Conservation (phyloP, 2,888 invertebrate species). For the Willowsia nigromaculata region DNA sequence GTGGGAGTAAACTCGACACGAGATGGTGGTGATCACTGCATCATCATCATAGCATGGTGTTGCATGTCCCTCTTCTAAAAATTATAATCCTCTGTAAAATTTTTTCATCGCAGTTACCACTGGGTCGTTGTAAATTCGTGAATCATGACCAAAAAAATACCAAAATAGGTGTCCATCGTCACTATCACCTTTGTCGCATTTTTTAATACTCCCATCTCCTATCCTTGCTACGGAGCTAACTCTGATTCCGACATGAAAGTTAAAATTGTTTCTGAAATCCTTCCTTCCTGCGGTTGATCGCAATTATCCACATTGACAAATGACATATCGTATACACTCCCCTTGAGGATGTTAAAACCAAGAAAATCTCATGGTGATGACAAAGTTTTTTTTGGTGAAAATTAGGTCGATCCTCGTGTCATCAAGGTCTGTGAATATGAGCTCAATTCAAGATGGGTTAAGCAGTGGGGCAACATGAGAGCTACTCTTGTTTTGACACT, state of each 20-base stretch:
- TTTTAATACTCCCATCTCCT: neutral
- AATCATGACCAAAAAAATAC: conserved; percentile 33
- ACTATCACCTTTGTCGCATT: conserved; percentile 46
- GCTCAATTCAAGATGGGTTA: neutral
- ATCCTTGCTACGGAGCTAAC: neutral
- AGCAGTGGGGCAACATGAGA: conserved; percentile 28
- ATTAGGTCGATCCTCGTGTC: conserved; percentile 53
- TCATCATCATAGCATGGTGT: neutral
- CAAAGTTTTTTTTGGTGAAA: conserved; percentile 33
- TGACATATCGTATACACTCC: neutral
- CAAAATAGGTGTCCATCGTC: conserved; percentile 59
- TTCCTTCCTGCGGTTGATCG: conserved; percentile 49
- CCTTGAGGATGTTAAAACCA: conserved; percentile 43
- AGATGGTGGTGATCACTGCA: conserved; percentile 16
- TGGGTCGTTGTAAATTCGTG: too few relatives aligned
- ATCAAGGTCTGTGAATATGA: conserved; percentile 45
- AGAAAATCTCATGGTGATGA: conserved; percentile 45
- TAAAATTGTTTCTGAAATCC: conserved; percentile 1
- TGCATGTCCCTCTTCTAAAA: neutral
- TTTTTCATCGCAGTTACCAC: conserved; percentile 32
- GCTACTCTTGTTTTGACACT: conserved; percentile 16
- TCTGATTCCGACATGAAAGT: neutral
- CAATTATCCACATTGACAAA: conserved; percentile 46
- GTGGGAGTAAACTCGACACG: conserved; percentile 62
- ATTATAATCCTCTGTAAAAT: neutral